Evolutionary conservation across 2,888 invertebrate genomes (phyloP).

Genomic region (Morpho helenor): DNA sequence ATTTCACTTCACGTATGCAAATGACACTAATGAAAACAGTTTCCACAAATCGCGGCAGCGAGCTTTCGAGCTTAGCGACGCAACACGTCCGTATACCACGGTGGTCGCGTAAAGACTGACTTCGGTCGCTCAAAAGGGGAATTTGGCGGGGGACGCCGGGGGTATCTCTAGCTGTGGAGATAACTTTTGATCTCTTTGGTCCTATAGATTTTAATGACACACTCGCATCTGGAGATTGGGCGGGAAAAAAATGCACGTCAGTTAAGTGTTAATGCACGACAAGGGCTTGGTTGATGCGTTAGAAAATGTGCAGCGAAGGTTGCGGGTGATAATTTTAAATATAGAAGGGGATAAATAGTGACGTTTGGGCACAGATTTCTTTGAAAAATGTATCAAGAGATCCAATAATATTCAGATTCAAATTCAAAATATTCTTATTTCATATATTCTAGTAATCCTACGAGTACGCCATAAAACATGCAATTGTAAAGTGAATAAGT

Average conservation of each 20-base stretch:
- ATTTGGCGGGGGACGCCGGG: conserved; percentile 51
- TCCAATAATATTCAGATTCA: conserved; percentile 7
- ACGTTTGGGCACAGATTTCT: too few species aligned
- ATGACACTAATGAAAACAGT: conserved; percentile 64
- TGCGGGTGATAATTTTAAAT: conserved; percentile 74
- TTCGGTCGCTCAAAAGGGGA: conserved; percentile 35
- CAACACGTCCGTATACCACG: conserved; percentile 46
- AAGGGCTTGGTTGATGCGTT: conserved; percentile 69
- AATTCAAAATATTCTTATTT: conserved; percentile 25
- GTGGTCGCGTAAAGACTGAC: conserved; percentile 60
- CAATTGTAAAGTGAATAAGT: too few species aligned
- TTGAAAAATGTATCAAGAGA: too few species aligned
- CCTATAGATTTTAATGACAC: conserved; percentile 74
- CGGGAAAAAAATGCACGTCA: conserved; percentile 63
- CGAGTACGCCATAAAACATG: too few species aligned
- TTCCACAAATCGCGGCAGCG: conserved; percentile 55
- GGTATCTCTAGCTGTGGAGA: conserved; percentile 64
- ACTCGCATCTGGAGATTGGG: conserved; percentile 69
- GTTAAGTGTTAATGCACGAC: conserved; percentile 77
- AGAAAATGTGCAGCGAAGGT: conserved; percentile 61
- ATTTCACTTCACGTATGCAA: conserved; percentile 70
- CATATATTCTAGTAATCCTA: too few species aligned
- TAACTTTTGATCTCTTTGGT: conserved; percentile 78
- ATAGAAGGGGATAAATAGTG: conserved; percentile 47
- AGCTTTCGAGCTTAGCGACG: conserved; percentile 28